A percentile compares a stretch with the other conserved stretches of the same genome.
Conservation (phyloP, 2,888 invertebrate genomes). For the Drosophila koepferae region DNA sequence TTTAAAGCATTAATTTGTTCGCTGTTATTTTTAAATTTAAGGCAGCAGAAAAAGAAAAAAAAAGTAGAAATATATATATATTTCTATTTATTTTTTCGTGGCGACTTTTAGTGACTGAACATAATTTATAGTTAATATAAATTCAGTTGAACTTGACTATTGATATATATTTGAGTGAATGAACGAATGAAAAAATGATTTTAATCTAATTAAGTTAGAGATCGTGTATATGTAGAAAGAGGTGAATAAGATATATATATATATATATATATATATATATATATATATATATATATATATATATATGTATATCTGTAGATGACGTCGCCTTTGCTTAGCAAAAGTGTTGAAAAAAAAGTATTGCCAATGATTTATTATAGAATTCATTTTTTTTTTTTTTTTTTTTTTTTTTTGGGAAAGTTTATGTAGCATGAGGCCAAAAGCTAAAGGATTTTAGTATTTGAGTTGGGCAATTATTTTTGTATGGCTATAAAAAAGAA, state of each 20-base stretch:
- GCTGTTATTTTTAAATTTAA: slow-evolving; percentile 67
- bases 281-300: neutral
- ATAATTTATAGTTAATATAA: slow-evolving; percentile 73
- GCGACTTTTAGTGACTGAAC: slow-evolving; percentile 72
- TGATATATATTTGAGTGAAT: slow-evolving; percentile 31
- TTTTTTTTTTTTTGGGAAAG: neutral
- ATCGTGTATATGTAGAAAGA: neutral
- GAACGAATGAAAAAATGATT: slow-evolving; percentile 4
- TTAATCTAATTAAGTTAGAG: slow-evolving; percentile 13
- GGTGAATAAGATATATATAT: neutral
- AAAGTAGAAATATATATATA: slow-evolving; percentile 15
- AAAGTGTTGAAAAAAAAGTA: slow-evolving; percentile 20
- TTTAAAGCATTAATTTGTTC: slow-evolving; percentile 75
- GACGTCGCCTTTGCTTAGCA: slow-evolving; percentile 13
- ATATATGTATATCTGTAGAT: neutral
- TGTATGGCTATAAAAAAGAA: too few relatives aligned
- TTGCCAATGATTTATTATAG: slow-evolving; percentile 22
- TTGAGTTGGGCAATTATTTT: too few relatives aligned
- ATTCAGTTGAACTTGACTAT: slow-evolving; percentile 68
- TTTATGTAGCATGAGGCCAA: neutral
- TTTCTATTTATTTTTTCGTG: slow-evolving; percentile 23
- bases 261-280: neutral
- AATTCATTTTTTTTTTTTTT: neutral
- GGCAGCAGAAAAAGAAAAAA: slow-evolving; percentile 13
- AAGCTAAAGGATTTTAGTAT: neutral